These are phyloP conservation scores for Fundulus diaphanus DNA, from an alignment of 2,797 vertebrate species.

Conservation along the genomic window DNA sequence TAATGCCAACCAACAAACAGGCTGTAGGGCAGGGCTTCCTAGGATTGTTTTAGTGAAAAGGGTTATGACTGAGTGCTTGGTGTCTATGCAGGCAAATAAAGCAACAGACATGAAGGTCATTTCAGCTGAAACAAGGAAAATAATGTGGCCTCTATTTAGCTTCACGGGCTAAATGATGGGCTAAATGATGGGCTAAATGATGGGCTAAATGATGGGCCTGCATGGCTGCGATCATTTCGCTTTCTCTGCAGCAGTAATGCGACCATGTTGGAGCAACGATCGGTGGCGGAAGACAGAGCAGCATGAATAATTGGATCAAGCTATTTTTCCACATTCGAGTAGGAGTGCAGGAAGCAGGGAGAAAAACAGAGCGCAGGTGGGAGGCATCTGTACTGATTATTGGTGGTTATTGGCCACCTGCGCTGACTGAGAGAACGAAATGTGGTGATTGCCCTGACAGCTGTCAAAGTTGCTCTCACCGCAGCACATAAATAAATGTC, in stretches of 20 bases:
- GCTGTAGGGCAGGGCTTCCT: constrained; percentile 71
- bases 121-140: constrained; percentile 13
- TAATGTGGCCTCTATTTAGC: constrained; percentile 13
- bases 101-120: constrained; percentile 20
- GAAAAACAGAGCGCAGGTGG: constrained; percentile 44
- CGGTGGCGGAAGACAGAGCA: constrained; percentile 18
- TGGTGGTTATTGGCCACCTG: constrained; percentile 44
- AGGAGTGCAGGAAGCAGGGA: constrained; percentile 27
- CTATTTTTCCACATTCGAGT: constrained; percentile 67
- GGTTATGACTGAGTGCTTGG: constrained; percentile 18
- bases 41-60: constrained; percentile 65
- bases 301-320: constrained; percentile 61
- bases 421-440: constrained; percentile 41
- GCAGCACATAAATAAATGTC: constrained; percentile 1
- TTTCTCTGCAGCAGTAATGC: constrained; percentile 22
- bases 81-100: constrained; percentile 24
- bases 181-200: constrained; percentile 4
- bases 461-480: constrained; percentile 50
- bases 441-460: constrained; percentile 22
- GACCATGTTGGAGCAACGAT: constrained; percentile 26
- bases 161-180: constrained; percentile 1
- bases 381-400: constrained; percentile 50
- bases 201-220: constrained; percentile 2
- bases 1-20: constrained; percentile 58
- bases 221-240: constrained; percentile 8